These are phyloP conservation scores for Tachina grossa DNA, from an alignment of 2,888 invertebrate species.

Conservation along the genomic window DNA sequence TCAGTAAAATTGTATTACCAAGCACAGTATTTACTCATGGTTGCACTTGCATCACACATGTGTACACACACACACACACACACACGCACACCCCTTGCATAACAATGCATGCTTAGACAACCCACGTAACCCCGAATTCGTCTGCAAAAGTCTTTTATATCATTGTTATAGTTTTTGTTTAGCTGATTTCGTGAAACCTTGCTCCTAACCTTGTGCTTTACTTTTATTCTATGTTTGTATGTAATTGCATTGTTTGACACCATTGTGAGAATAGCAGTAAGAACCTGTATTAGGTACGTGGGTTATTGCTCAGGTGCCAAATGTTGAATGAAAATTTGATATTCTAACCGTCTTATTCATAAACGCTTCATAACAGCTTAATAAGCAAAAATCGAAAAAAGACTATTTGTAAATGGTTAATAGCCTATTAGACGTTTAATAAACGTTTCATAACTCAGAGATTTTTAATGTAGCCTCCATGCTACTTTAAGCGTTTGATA, in stretches of 20 bases:
- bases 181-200: slow-evolving; percentile 24
- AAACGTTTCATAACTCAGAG: too few relatives aligned
- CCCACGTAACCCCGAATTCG: slow-evolving; percentile 28
- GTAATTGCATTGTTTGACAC: background rate
- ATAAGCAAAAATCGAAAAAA: too few relatives aligned
- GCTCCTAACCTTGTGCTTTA: slow-evolving; percentile 50
- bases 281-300: background rate
- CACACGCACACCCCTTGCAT: background rate
- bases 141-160: slow-evolving; percentile 14
- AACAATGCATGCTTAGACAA: slow-evolving; percentile 37
- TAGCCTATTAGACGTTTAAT: too few relatives aligned
- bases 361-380: too few relatives aligned
- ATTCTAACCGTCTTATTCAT: too few relatives aligned
- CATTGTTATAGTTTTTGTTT: slow-evolving; percentile 18
- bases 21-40: slow-evolving; percentile 1
- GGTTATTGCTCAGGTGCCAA: too few relatives aligned
- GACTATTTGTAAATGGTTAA: too few relatives aligned
- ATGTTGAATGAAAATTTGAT: too few relatives aligned
- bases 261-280: background rate
- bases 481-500: too few relatives aligned
- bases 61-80: background rate
- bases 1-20: slow-evolving; percentile 13
- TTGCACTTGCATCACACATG: background rate
- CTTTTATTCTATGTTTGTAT: background rate
- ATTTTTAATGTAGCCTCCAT: too few relatives aligned